Evolutionary conservation across 2,888 invertebrate species (phyloP).

Genomic region (Euplagia quadripunctaria): DNA sequence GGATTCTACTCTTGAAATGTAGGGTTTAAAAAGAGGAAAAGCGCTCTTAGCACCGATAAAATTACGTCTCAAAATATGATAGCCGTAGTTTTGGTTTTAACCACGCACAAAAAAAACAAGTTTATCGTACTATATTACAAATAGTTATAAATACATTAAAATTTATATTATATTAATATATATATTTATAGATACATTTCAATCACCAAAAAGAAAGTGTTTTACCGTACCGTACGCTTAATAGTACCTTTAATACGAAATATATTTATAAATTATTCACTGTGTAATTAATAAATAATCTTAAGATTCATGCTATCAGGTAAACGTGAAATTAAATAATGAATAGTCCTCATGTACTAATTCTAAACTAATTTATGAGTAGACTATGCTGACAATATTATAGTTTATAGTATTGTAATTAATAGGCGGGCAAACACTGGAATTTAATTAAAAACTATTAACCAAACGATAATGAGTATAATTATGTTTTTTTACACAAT

Average conservation of each 20-base stretch:
- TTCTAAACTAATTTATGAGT: conserved; percentile 29
- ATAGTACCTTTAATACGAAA: neutral
- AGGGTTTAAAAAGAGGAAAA: neutral
- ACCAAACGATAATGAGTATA: conserved; percentile 23
- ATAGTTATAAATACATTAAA: neutral
- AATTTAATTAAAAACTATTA: conserved; percentile 48
- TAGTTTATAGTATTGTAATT: conserved; percentile 37
- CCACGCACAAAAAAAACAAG: neutral
- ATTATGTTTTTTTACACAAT: conserved; percentile 38
- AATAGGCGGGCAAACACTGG: conserved; percentile 59
- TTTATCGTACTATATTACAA: neutral
- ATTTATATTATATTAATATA: neutral
- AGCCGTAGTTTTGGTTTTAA: neutral
- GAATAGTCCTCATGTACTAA: conserved; percentile 8
- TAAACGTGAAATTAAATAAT: conserved; percentile 14
- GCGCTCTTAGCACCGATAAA: neutral
- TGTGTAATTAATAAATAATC: conserved; percentile 14
- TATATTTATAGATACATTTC: neutral
- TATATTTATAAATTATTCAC: neutral
- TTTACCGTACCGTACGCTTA: conserved; percentile 9
- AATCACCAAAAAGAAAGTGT: conserved; percentile 9
- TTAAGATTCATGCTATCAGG: conserved; percentile 10
- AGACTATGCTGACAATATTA: conserved; percentile 29
- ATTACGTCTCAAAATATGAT: neutral
- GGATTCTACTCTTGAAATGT: neutral